Conservation (phyloP, 1,140 invertebrate genomes). For the Drosophila nikananu region DNA sequence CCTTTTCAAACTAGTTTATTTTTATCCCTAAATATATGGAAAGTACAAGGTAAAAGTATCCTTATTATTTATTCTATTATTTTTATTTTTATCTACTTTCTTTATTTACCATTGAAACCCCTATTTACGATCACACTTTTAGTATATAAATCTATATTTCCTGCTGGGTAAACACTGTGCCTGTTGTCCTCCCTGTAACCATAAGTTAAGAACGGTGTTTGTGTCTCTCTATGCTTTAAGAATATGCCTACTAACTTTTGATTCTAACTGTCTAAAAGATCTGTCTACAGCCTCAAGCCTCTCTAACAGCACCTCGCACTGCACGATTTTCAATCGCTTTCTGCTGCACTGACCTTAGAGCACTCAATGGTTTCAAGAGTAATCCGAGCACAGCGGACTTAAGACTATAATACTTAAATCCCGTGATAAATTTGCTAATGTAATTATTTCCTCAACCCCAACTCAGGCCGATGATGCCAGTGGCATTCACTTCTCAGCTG, state of each 20-base stretch:
- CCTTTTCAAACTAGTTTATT: neutral
- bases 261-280: slow-evolving; percentile 72
- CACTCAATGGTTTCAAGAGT: slow-evolving; percentile 47
- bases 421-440: neutral
- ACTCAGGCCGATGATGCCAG: slow-evolving; percentile 88
- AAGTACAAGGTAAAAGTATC: neutral
- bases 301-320: slow-evolving; percentile 67
- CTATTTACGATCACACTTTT: neutral
- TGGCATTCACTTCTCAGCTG: slow-evolving; percentile 90
- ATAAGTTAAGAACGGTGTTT: slow-evolving; percentile 53
- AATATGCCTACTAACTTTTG: slow-evolving; percentile 79
- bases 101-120: neutral
- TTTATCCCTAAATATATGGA: neutral
- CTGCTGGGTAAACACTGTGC: slow-evolving; percentile 18
- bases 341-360: slow-evolving; percentile 51
- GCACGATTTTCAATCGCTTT: slow-evolving; percentile 66
- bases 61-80: neutral
- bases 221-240: slow-evolving; percentile 56
- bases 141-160: neutral
- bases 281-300: slow-evolving; percentile 79
- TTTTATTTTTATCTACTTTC: neutral
- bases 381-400: slow-evolving; percentile 43
- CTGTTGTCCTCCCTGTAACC: slow-evolving; percentile 15
- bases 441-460: no score
- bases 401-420: neutral